Evolutionary conservation across 2,113 vertebrate genomes (phyloP).

Genomic region (Agelaius phoeniceus): DNA sequence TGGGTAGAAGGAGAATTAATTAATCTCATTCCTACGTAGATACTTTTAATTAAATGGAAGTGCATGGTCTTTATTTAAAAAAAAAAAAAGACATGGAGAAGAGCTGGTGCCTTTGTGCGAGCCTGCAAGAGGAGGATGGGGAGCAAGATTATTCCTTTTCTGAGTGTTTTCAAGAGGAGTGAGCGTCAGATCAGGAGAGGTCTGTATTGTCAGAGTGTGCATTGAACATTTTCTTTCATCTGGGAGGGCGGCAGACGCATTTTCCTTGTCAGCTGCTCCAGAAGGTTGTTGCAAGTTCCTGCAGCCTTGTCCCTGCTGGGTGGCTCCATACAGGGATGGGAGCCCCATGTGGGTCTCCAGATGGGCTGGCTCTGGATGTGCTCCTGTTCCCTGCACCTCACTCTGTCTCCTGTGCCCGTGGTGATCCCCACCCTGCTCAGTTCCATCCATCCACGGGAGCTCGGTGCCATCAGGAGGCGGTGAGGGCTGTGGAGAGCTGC

Average conservation of each 20-base stretch:
- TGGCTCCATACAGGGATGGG: background rate
- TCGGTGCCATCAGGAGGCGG: background rate
- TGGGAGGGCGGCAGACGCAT: background rate
- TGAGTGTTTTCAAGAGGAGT: background rate
- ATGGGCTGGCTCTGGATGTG: background rate
- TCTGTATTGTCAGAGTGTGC: background rate
- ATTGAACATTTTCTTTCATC: background rate
- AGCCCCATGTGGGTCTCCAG: fast-evolving
- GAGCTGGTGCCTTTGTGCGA: background rate
- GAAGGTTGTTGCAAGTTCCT: too few species aligned
- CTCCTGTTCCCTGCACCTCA: fast-evolving
- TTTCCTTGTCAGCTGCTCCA: background rate
- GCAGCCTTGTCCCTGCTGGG: background rate
- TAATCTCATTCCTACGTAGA: conserved; percentile 76
- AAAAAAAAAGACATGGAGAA: conserved; percentile 28
- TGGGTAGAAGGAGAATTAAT: conserved; percentile 79
- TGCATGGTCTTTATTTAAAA: conserved; percentile 30
- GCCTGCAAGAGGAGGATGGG: background rate
- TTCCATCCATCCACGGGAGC: background rate
- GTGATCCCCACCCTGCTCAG: background rate
- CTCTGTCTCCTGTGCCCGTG: background rate
- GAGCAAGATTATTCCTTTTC: background rate
- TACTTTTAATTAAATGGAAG: conserved; percentile 81
- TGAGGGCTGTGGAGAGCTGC: too few species aligned
- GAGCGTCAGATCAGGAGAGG: background rate